Evolutionary conservation across 2,113 vertebrate species (phyloP).

Genomic region (Rhinogobius similis): DNA sequence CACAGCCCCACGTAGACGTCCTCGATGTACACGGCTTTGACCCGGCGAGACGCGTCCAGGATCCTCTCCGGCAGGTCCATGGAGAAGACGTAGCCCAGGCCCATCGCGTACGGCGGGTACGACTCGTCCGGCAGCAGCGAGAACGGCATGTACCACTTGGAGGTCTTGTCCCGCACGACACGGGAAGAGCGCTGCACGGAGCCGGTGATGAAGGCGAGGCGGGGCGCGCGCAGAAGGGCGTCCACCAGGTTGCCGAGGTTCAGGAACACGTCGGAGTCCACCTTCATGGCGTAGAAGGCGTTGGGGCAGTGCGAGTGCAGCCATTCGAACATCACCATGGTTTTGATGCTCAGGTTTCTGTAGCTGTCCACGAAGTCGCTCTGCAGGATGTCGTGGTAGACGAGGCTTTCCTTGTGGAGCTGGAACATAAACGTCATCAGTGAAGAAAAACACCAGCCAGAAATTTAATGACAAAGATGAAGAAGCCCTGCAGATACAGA

Average conservation of each 20-base stretch:
- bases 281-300: conserved; percentile 70
- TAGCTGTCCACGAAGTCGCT: conserved; percentile 79
- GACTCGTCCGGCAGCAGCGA: conserved; percentile 9
- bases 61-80: conserved; percentile 51
- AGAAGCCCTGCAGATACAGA: too few relatives aligned
- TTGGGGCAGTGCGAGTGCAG: conserved; percentile 64
- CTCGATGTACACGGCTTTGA: conserved; percentile 52
- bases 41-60: conserved; percentile 27
- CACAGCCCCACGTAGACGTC: conserved; percentile 62
- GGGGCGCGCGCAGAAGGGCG: conserved; percentile 40
- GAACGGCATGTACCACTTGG: conserved; percentile 54
- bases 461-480: too few relatives aligned
- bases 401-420: conserved; percentile 59
- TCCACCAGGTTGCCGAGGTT: conserved; percentile 55
- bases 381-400: conserved; percentile 72
- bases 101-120: conserved; percentile 38
- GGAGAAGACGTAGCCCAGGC: conserved; percentile 59
- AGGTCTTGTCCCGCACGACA: conserved; percentile 27
- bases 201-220: conserved; percentile 47
- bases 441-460: too few relatives aligned
- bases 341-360: conserved; percentile 78
- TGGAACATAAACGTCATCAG: too few relatives aligned
- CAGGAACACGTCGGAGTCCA: conserved; percentile 76
- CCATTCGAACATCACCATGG: conserved; percentile 80
- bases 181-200: fast-evolving